Evolutionary conservation across 37 sponge, comb jelly and placozoan species (phyloP).

Genomic region (Spongia lamella): DNA sequence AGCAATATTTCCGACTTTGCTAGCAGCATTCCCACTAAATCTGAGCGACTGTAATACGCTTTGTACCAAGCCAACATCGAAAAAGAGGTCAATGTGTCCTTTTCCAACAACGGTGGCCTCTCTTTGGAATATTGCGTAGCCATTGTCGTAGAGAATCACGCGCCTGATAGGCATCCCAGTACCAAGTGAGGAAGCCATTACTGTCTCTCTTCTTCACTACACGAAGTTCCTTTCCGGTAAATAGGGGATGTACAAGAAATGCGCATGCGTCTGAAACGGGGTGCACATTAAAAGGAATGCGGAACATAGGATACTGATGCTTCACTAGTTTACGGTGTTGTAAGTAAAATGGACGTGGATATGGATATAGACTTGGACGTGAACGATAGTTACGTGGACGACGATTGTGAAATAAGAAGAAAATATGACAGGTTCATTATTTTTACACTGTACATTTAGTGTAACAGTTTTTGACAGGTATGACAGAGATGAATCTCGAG

Average conservation of each 20-base stretch:
- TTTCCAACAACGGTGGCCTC: conserved; percentile 62
- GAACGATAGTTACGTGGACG: too few relatives aligned
- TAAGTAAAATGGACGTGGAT: too few relatives aligned
- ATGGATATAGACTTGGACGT: too few relatives aligned
- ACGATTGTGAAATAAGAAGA: not conserved
- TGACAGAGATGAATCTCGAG: not conserved
- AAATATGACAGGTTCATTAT: not conserved
- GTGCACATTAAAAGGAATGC: too few relatives aligned
- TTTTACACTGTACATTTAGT: not conserved
- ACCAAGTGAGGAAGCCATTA: too few relatives aligned
- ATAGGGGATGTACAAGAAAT: too few relatives aligned
- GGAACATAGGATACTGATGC: too few relatives aligned
- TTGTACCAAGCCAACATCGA: conserved; percentile 63
- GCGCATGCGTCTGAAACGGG: too few relatives aligned
- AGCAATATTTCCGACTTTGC: conserved; percentile 83
- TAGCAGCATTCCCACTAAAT: conserved; percentile 59
- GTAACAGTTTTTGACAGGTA: not conserved
- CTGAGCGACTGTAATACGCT: conserved; percentile 80
- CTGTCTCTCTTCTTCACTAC: too few relatives aligned
- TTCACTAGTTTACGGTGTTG: too few relatives aligned
- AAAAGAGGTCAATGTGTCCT: conserved; percentile 86
- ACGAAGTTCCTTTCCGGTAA: too few relatives aligned
- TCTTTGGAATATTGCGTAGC: conserved; percentile 84
- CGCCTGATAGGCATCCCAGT: conserved; percentile 71
- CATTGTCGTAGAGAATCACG: conserved; percentile 83